Conservation (phyloP, 2,113 vertebrate species). For the Platycercus adscitus region DNA sequence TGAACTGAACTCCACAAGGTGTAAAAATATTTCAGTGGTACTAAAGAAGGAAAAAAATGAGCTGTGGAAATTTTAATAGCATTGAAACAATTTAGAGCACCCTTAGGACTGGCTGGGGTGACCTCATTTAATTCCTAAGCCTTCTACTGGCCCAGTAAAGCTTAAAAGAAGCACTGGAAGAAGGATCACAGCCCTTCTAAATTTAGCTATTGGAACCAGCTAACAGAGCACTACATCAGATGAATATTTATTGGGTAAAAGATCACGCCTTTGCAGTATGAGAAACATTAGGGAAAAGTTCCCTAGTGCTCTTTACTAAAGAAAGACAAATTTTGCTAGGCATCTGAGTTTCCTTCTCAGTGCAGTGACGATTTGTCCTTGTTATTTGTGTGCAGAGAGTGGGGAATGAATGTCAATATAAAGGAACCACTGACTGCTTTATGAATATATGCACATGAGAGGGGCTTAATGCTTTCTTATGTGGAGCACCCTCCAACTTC, state of each 20-base stretch:
- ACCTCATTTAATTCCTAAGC: slow-evolving; percentile 65
- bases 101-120: slow-evolving; percentile 14
- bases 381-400: slow-evolving; percentile 25
- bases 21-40: not conserved
- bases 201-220: slow-evolving; percentile 37
- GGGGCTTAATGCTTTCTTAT: slow-evolving; percentile 37
- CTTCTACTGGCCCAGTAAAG: slow-evolving; percentile 12
- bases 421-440: slow-evolving; percentile 61
- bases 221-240: slow-evolving; percentile 3
- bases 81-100: slow-evolving; percentile 24
- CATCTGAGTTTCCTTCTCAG: not conserved
- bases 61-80: slow-evolving; percentile 5
- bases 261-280: not conserved
- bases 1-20: not conserved
- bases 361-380: not conserved
- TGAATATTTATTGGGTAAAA: slow-evolving; percentile 37
- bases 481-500: slow-evolving; percentile 57
- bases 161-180: slow-evolving; percentile 46
- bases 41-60: not conserved
- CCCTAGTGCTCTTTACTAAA: not conserved
- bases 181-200: slow-evolving; percentile 60
- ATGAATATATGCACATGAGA: slow-evolving; percentile 36
- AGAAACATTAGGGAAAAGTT: not conserved
- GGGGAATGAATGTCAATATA: slow-evolving; percentile 34
- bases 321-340: not conserved